A percentile compares a stretch with the other conserved stretches of the same genome.
These are phyloP conservation scores for Conus ventricosus DNA, from an alignment of 1,140 invertebrate species.

Conservation along the genomic window DNA sequence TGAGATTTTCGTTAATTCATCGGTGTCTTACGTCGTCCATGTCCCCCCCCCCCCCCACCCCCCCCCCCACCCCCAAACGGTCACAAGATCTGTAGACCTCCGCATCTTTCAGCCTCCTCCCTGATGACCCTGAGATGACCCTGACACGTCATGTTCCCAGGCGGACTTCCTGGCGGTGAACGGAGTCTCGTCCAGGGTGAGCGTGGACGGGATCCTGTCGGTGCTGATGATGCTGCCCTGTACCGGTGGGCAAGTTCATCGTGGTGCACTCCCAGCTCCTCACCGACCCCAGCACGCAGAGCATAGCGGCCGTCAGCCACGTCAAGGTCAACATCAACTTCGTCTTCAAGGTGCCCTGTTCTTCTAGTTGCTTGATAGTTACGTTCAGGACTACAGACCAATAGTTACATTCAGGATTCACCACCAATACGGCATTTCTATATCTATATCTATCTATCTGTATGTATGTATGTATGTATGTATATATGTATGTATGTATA, in stretches of 20 bases:
- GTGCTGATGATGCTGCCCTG: slow-evolving; percentile 72
- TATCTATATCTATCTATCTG: no score
- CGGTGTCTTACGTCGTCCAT: no score
- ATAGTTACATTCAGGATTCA: no score
- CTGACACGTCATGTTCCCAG: neutral
- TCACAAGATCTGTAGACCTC: neutral
- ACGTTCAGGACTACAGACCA: no score
- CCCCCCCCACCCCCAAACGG: no score
- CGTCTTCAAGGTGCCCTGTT: slow-evolving; percentile 66
- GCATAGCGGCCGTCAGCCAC: slow-evolving; percentile 72
- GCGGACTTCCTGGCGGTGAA: slow-evolving; percentile 17
- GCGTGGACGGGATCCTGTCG: slow-evolving; percentile 71
- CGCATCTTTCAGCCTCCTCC: no score
- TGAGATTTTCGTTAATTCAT: no score
- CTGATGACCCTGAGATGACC: no score
- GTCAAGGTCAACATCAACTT: slow-evolving; percentile 71
- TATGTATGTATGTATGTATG: no score
- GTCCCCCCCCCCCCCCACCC: no score
- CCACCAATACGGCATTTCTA: no score
- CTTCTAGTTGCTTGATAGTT: neutral
- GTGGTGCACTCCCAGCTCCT: slow-evolving; percentile 72
- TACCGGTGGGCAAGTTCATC: slow-evolving; percentile 66
- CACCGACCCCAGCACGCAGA: slow-evolving; percentile 71
- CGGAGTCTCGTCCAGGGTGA: slow-evolving; percentile 40
- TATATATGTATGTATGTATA: no score